Evolutionary conservation across 2,888 invertebrate species (phyloP).

Genomic region (Ischnus inquisitorius): DNA sequence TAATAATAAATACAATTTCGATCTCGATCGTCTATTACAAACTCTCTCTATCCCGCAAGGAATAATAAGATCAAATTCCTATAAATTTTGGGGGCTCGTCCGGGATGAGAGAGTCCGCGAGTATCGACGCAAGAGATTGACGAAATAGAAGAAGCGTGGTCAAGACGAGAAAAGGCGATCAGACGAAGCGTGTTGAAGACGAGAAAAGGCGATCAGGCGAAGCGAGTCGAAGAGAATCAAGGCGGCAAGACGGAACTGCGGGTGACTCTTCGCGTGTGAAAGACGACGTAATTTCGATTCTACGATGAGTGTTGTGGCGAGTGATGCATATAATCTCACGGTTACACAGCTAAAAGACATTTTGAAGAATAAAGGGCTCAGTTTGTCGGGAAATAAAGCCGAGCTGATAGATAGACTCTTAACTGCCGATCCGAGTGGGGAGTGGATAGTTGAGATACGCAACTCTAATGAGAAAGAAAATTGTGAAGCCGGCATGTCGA

Average conservation of each 20-base stretch:
- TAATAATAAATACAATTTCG: too few relatives aligned
- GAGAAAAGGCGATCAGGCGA: not conserved
- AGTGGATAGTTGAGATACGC: not conserved
- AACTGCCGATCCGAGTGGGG: not conserved
- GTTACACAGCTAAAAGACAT: conserved; percentile 6
- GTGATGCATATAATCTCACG: conserved; percentile 10
- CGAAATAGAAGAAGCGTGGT: too few relatives aligned
- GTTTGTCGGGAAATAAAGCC: conserved; percentile 19
- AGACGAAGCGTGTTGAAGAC: conserved; percentile 12
- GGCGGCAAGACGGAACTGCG: not conserved
- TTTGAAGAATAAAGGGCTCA: conserved; percentile 7
- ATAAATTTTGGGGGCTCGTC: conserved; percentile 29
- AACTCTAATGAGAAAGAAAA: not conserved
- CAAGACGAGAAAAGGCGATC: not conserved
- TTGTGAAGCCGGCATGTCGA: not conserved
- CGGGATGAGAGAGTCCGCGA: conserved; percentile 32
- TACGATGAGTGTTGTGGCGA: conserved; percentile 3
- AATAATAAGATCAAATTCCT: conserved; percentile 2
- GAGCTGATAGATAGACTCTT: conserved; percentile 12
- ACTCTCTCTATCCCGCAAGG: not conserved
- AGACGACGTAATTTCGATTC: not conserved
- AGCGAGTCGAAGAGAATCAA: not conserved
- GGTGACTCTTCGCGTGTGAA: not conserved
- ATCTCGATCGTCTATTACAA: too few relatives aligned
- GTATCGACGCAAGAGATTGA: not conserved